Percentiles rank a stretch among this genome's conserved stretches.
These are phyloP conservation scores for Oryzias woworae DNA, from an alignment of 2,113 vertebrate genomes.

Conservation along the genomic window DNA sequence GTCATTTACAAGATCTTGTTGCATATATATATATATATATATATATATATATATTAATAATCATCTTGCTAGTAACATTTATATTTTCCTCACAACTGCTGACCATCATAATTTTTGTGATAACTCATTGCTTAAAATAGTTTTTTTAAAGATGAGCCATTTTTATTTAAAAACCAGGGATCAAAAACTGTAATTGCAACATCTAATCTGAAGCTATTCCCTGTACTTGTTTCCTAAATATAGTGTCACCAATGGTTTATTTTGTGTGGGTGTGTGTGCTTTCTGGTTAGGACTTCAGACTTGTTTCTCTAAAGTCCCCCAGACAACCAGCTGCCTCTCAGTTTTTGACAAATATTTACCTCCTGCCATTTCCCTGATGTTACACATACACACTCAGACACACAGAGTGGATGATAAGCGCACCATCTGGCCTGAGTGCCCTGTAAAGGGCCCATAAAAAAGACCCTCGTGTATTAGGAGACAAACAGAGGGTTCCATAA, in stretches of 20 bases:
- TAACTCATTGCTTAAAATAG: no score
- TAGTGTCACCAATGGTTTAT: not conserved
- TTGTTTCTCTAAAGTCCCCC: constrained; percentile 48
- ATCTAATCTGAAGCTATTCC: not conserved
- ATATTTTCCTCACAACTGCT: no score
- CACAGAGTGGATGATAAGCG: constrained; percentile 60
- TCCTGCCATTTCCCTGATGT: constrained; percentile 39
- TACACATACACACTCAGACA: constrained; percentile 20
- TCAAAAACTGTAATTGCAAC: no score
- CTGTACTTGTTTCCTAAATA: not conserved
- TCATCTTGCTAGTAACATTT: no score
- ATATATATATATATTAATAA: no score
- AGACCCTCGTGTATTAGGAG: constrained; percentile 57
- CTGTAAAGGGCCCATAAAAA: constrained; percentile 68
- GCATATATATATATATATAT: no score
- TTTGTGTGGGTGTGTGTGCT: constrained; percentile 7
- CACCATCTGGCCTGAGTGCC: constrained; percentile 67
- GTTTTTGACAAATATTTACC: constrained; percentile 71
- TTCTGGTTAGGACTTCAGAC: constrained; percentile 31
- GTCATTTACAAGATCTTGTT: no score
- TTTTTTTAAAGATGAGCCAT: no score
- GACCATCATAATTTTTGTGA: no score
- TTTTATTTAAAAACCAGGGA: no score
- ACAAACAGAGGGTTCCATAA: constrained; percentile 19
- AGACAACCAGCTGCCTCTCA: constrained; percentile 63